phyloP scores from a whole-genome alignment of 2,888 invertebrate genomes.

The Rhagium mordax region DNA sequence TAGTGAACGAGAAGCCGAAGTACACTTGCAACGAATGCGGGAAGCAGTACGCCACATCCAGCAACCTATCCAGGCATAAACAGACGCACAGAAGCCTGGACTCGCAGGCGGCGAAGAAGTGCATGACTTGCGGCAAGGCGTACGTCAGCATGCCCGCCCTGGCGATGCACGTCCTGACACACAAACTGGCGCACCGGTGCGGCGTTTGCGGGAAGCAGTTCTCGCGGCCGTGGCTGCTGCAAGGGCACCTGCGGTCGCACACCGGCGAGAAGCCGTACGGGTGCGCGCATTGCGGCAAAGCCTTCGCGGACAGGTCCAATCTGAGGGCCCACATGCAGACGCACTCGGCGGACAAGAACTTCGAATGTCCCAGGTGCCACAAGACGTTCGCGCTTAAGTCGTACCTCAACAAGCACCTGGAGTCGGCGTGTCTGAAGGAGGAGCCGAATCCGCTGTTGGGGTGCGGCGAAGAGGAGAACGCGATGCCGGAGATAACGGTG shows the following conservation, averaged over 20 bases:
- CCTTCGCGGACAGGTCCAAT: constrained; percentile 95
- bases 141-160: constrained; percentile 98
- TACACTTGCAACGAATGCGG: constrained; percentile 93
- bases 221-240: constrained; percentile 95
- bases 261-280: constrained; percentile 95
- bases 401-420: constrained; percentile 94
- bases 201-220: constrained; percentile 95
- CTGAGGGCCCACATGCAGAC: constrained; percentile 96
- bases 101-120: constrained; percentile 93
- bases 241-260: constrained; percentile 90
- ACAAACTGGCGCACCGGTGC: constrained; percentile 93
- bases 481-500: constrained; percentile 47
- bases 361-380: constrained; percentile 88
- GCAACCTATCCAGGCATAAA: constrained; percentile 90
- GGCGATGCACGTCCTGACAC: constrained; percentile 93
- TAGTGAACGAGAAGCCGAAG: constrained; percentile 64
- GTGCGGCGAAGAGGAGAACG: constrained; percentile 47
- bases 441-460: constrained; percentile 62
- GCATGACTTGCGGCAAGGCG: constrained; percentile 94
- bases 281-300: constrained; percentile 95
- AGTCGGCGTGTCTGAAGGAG: constrained; percentile 88
- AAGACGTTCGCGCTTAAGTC: constrained; percentile 95
- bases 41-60: constrained; percentile 91
- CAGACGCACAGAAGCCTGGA: constrained; percentile 94
- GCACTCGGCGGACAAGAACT: constrained; percentile 92